These are phyloP conservation scores for Agapostemon virescens DNA, from an alignment of 2,888 invertebrate species.

Conservation along the genomic window DNA sequence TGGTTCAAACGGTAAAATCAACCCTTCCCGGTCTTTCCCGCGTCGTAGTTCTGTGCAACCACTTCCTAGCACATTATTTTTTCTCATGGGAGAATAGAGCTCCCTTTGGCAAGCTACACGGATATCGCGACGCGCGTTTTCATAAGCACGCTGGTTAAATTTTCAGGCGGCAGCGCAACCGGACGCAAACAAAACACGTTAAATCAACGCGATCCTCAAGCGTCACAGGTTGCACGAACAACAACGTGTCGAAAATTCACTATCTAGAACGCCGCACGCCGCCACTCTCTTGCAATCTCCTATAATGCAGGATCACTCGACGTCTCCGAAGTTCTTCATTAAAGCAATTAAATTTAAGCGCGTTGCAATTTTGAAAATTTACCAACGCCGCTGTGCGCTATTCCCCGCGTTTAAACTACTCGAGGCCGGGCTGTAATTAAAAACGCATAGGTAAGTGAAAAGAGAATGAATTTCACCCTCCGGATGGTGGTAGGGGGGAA, in stretches of 20 bases:
- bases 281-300: not conserved
- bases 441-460: conserved; percentile 9
- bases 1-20: no score
- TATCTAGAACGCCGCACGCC: not conserved
- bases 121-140: conserved; percentile 51
- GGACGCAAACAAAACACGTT: conserved; percentile 40
- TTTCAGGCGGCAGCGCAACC: conserved; percentile 41
- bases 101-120: conserved; percentile 40
- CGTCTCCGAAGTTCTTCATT: not conserved
- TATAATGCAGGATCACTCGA: not conserved
- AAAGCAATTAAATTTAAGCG: conserved; percentile 35
- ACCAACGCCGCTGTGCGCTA: not conserved
- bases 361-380: conserved; percentile 29
- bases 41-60: not conserved
- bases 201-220: conserved; percentile 51
- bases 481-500: not conserved
- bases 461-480: not conserved
- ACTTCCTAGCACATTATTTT: conserved; percentile 23
- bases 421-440: conserved; percentile 2
- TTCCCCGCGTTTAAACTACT: not conserved
- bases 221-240: not conserved
- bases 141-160: conserved; percentile 55
- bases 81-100: conserved; percentile 26
- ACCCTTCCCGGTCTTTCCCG: not conserved
- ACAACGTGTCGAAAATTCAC: conserved; percentile 11